phyloP scores from a whole-genome alignment of 2,888 invertebrate genomes.

The Acronicta leporina region DNA sequence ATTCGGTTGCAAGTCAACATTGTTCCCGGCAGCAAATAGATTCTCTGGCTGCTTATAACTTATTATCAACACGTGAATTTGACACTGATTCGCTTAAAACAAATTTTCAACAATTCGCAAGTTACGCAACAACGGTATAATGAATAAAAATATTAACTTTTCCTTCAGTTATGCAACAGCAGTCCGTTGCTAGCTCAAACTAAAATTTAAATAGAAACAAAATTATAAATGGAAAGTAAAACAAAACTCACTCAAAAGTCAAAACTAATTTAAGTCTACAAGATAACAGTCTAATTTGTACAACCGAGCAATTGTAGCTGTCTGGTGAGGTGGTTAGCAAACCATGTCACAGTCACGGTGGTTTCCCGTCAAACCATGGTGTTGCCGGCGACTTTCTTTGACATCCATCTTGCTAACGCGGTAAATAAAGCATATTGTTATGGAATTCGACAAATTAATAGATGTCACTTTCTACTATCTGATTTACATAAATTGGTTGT shows the following conservation, averaged over 20 bases:
- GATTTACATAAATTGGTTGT: slow-evolving; percentile 43
- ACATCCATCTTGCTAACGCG: slow-evolving; percentile 28
- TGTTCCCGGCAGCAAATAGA: too few relatives aligned
- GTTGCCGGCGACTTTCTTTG: slow-evolving; percentile 49
- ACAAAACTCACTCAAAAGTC: slow-evolving; percentile 12
- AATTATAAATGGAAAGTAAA: slow-evolving; percentile 40
- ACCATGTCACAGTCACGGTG: slow-evolving; percentile 49
- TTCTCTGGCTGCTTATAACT: too few relatives aligned
- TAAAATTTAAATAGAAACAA: slow-evolving; percentile 24
- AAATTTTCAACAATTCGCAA: not conserved
- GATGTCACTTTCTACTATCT: slow-evolving; percentile 38
- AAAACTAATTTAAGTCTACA: slow-evolving; percentile 24
- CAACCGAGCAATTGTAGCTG: slow-evolving; percentile 29
- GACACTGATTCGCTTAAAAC: too few relatives aligned
- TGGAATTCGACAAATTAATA: slow-evolving; percentile 33
- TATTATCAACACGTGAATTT: too few relatives aligned
- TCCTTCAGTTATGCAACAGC: slow-evolving; percentile 16
- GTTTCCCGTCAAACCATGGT: slow-evolving; percentile 24
- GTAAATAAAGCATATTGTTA: slow-evolving; percentile 30
- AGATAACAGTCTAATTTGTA: slow-evolving; percentile 46
- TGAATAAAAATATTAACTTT: slow-evolving; percentile 20
- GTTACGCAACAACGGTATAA: slow-evolving; percentile 15
- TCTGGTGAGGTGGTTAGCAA: slow-evolving; percentile 44
- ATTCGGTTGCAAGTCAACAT: not conserved
- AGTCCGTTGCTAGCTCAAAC: slow-evolving; percentile 12